Evolutionary conservation across 2,888 invertebrate species (phyloP).

Genomic region (Acleris laterana): DNA sequence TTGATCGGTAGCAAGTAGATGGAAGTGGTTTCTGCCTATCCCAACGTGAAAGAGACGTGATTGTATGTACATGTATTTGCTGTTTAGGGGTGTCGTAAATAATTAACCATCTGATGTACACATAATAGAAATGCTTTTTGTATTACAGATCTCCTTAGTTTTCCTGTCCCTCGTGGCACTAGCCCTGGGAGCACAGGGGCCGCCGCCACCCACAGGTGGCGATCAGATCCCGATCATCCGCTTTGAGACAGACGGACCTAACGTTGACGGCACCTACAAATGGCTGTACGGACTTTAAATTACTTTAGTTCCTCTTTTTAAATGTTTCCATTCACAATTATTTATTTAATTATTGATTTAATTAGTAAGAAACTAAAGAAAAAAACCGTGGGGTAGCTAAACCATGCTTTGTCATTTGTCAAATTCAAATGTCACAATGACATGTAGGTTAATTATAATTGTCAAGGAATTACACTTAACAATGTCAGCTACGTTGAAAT

Average conservation of each 20-base stretch:
- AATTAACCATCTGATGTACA: neutral
- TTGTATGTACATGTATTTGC: neutral
- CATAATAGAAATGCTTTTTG: neutral
- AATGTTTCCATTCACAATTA: too few species aligned
- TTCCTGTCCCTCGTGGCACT: slow-evolving; percentile 52
- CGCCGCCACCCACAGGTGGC: slow-evolving; percentile 52
- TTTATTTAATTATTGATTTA: too few species aligned
- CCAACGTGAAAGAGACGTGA: too few species aligned
- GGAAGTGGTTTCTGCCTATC: too few species aligned
- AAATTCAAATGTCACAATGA: too few species aligned
- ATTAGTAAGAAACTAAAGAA: too few species aligned
- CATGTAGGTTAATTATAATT: too few species aligned
- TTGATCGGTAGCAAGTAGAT: too few species aligned
- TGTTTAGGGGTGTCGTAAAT: neutral
- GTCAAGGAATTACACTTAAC: too few species aligned
- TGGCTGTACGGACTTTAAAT: slow-evolving; percentile 74
- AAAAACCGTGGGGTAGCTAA: too few species aligned
- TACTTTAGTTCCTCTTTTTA: neutral
- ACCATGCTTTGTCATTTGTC: too few species aligned
- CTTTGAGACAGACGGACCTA: slow-evolving; percentile 86
- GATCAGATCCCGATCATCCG: slow-evolving; percentile 85
- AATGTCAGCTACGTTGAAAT: too few species aligned
- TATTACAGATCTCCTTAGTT: slow-evolving; percentile 60
- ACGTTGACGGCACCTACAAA: slow-evolving; percentile 86
- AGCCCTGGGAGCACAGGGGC: slow-evolving; percentile 49